phyloP scores from a whole-genome alignment of 2,888 invertebrate species.

The Lypha dubia region DNA sequence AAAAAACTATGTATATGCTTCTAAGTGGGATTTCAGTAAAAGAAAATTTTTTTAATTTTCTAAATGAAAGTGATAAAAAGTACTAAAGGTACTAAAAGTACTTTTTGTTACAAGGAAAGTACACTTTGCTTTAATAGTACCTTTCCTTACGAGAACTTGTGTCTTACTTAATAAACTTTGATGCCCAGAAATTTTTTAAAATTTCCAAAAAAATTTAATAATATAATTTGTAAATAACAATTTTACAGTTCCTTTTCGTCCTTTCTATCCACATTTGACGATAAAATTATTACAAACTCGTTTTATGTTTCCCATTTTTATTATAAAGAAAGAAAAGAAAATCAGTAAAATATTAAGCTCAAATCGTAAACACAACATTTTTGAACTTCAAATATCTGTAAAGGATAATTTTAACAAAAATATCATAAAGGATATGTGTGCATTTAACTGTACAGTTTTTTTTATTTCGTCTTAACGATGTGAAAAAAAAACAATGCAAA shows the following conservation, averaged over 20 bases:
- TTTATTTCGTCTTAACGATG: not conserved
- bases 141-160: too few relatives aligned
- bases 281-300: not conserved
- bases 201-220: not conserved
- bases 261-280: not conserved
- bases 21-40: too few relatives aligned
- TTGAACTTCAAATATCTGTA: not conserved
- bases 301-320: not conserved
- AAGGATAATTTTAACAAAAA: not conserved
- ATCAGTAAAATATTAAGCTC: not conserved
- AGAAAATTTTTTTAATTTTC: too few relatives aligned
- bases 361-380: constrained; percentile 49
- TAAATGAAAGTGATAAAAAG: too few relatives aligned
- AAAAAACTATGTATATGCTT: too few relatives aligned
- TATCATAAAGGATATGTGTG: too few relatives aligned
- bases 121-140: too few relatives aligned
- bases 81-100: too few relatives aligned
- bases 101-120: too few relatives aligned
- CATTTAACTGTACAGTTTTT: too few relatives aligned
- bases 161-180: too few relatives aligned
- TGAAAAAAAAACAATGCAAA: constrained; percentile 72
- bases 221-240: not conserved
- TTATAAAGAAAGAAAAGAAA: not conserved
- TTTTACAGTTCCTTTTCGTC: not conserved
- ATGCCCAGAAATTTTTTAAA: too few relatives aligned